These are phyloP conservation scores for Odobenus rosmarus DNA, from an alignment of 2,113 vertebrate genomes.

Conservation along the genomic window DNA sequence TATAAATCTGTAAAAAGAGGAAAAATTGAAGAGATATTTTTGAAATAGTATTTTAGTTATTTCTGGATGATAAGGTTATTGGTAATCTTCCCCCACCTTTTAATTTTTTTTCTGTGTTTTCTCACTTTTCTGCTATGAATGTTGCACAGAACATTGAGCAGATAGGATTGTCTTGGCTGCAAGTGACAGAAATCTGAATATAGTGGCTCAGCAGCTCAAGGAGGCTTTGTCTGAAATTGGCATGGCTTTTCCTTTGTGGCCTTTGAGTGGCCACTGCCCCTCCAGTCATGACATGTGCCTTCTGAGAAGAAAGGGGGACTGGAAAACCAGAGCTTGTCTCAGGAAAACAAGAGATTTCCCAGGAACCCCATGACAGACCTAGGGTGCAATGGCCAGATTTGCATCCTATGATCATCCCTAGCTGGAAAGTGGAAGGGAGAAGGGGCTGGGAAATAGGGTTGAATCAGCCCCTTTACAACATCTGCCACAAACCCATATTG, in stretches of 20 bases:
- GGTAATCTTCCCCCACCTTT: not conserved
- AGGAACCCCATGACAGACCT: not conserved
- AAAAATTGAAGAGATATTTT: not conserved
- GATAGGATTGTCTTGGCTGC: not conserved
- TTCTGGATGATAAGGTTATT: not conserved
- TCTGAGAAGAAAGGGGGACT: not conserved
- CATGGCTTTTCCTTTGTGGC: not conserved
- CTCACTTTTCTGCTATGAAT: not conserved
- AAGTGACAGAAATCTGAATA: not conserved
- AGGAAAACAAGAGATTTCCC: not conserved
- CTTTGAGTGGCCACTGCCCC: not conserved
- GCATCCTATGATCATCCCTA: not conserved
- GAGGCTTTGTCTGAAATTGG: not conserved
- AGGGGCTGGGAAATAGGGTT: not conserved
- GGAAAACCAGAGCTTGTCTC: not conserved
- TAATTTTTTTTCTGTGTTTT: not conserved
- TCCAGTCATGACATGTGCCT: not conserved
- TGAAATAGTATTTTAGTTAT: slow-evolving; percentile 23
- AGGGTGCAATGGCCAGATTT: not conserved
- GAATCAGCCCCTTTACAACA: not conserved
- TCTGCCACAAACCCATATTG: not conserved
- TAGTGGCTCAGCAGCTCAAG: not conserved
- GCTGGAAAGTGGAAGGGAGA: not conserved
- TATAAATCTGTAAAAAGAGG: not conserved
- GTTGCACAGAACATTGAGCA: not conserved